Base-by-base conservation (phyloP, 2,797 vertebrate genomes). In the Macrochelys suwanniensis region DNA sequence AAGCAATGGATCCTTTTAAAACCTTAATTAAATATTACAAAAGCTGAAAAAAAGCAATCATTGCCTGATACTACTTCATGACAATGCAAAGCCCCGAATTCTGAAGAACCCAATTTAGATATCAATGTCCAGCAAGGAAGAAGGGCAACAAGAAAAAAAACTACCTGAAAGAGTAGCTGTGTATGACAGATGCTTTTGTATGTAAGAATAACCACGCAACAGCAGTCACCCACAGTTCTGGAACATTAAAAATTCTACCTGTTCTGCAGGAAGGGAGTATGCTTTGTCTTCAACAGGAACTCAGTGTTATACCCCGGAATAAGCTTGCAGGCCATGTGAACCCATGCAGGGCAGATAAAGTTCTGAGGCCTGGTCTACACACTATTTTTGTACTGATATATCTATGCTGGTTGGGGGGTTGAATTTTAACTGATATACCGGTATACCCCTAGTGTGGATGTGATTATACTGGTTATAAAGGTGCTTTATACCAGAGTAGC, bases 21-120 rank as follows among this genome's bases (percentile, higher is more conserved):
- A 95, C 33, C 51, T 93, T 97, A 96, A 96, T 97, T 97, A 97
- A 98, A 96, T 87, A 97, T 51, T 86, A 84, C 53, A 88, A 97
- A 86, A 95, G 65, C 42, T 96, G 33, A 50, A 96, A 93, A 93
- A 95, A 59, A 95, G 83, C 17, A 92, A 91, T 37, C 31, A 42
- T 93, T 94, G 89, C 78, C 65, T 91, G n/a, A 33, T 79, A 96
- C 90, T 80, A 74, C 85, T 95, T 88, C 49, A 85, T 86, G 94
- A 92, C 84, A 94, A 96, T 53, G 76, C 21, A 88, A 85, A 49
- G 96, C 45, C 82, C 84, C 1, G 6, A 76, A 89, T 96, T 91
- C 89, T 82, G 77, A 94, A 80, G 83, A 87, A 97, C 92, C 0
- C 87, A 89, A 31, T 89, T 95, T 89, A 94, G 94, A 85, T 88